Conservation (phyloP, 2,113 vertebrate species). For the Mus musculus region DNA sequence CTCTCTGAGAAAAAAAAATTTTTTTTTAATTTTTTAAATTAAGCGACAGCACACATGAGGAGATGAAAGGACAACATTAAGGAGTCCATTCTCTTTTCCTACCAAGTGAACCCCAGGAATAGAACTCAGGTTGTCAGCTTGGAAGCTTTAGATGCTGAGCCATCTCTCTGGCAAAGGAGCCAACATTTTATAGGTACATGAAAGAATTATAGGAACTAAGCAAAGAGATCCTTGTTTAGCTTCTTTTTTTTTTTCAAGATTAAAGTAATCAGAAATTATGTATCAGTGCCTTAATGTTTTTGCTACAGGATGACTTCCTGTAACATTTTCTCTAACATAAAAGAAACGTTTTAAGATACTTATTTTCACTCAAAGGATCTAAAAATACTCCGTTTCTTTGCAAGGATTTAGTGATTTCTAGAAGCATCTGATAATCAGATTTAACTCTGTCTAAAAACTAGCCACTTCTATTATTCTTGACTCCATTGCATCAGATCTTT, state of each 20-base stretch:
- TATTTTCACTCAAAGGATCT: constrained; percentile 48
- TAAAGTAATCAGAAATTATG: constrained; percentile 48
- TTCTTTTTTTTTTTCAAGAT: constrained; percentile 52
- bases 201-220: not conserved
- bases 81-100: not conserved
- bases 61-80: not conserved
- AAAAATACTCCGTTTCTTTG: constrained; percentile 65
- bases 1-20: not conserved
- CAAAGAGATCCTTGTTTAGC: not conserved
- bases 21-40: not conserved
- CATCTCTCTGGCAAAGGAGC: not conserved
- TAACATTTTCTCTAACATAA: constrained; percentile 44
- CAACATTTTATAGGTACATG: not conserved
- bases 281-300: not conserved
- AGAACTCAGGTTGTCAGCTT: not conserved
- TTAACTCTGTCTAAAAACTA: constrained; percentile 52
- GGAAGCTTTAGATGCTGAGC: not conserved
- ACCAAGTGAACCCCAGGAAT: not conserved
- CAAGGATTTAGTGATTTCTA: constrained; percentile 33
- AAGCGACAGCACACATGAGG: not conserved
- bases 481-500: constrained; percentile 3
- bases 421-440: constrained; percentile 39
- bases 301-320: constrained; percentile 7
- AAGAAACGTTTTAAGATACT: constrained; percentile 48
- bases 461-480: constrained; percentile 1